Percentiles rank a stretch among this genome's conserved stretches.
Conservation (phyloP, 2,113 vertebrate species). For the Grammomys surdaster region DNA sequence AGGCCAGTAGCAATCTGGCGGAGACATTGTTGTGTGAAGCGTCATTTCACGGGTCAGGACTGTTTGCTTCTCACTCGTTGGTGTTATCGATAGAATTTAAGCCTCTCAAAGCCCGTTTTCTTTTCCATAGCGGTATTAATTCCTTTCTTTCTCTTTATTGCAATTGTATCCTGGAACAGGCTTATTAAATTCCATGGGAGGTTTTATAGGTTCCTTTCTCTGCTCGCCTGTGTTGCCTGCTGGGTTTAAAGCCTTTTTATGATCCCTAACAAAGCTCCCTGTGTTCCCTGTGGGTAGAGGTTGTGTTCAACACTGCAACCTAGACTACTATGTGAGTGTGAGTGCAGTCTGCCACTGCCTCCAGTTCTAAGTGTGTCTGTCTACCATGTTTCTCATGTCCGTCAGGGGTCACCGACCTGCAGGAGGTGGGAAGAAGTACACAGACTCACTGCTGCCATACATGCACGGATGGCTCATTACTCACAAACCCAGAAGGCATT, state of each 20-base stretch:
- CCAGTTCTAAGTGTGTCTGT: background rate
- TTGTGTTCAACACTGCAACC: background rate
- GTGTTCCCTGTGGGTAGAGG: background rate
- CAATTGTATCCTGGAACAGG: background rate
- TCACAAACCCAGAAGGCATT: background rate
- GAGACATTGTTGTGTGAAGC: background rate
- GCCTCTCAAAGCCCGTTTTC: background rate
- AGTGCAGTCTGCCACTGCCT: background rate
- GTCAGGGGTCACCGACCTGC: fast-evolving
- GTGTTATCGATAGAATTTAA: background rate
- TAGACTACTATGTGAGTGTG: background rate
- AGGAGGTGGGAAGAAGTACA: background rate
- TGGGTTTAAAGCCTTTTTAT: slow-evolving; percentile 8
- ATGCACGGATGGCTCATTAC: too few species aligned
- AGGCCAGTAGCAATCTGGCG: background rate
- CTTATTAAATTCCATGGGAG: slow-evolving; percentile 23
- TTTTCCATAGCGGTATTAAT: background rate
- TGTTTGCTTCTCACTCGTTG: background rate
- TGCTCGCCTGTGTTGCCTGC: background rate
- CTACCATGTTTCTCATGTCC: fast-evolving
- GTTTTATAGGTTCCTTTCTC: background rate
- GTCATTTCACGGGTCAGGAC: background rate
- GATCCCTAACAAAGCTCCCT: background rate
- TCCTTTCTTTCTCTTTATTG: slow-evolving; percentile 52
- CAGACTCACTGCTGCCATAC: fast-evolving